Percentiles rank a stretch among this genome's conserved stretches.
These are phyloP conservation scores for Crax fasciolata DNA, from an alignment of 2,797 vertebrate species.

Conservation along the genomic window DNA sequence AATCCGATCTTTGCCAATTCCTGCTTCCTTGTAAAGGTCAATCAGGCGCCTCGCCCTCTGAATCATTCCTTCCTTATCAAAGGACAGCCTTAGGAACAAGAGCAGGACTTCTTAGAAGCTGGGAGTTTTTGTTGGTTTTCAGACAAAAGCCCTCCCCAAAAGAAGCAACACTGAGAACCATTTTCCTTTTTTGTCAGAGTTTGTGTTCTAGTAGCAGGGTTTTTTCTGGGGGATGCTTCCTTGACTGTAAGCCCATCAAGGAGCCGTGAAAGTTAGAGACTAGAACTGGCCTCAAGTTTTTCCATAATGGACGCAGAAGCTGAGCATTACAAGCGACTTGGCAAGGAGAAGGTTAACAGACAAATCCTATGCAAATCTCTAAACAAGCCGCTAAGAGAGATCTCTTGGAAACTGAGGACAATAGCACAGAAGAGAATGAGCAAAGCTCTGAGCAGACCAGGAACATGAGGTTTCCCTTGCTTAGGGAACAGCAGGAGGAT, in stretches of 20 bases:
- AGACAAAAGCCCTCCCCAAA: neutral
- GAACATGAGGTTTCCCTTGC: neutral
- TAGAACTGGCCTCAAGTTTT: neutral
- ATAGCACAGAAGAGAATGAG: neutral
- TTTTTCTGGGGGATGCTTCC: neutral
- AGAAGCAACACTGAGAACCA: neutral
- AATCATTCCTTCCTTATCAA: constrained; percentile 94
- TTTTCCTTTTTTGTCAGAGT: neutral
- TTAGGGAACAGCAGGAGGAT: neutral
- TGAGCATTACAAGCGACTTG: neutral
- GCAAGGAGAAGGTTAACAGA: neutral
- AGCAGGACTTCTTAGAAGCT: neutral
- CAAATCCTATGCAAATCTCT: neutral
- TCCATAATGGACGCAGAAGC: neutral
- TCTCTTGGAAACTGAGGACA: neutral
- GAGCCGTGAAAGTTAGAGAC: accelerated
- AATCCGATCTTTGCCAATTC: constrained; percentile 91
- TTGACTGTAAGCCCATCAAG: neutral
- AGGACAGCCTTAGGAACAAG: constrained; percentile 88
- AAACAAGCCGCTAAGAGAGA: neutral
- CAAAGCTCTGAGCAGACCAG: neutral
- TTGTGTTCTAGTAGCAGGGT: neutral
- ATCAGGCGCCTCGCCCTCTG: constrained; percentile 89
- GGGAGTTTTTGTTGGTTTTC: neutral
- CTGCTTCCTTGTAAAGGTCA: constrained; percentile 91